Evolutionary conservation across 1,140 invertebrate genomes (phyloP).

Genomic region (Lamellibrachia luymesi): DNA sequence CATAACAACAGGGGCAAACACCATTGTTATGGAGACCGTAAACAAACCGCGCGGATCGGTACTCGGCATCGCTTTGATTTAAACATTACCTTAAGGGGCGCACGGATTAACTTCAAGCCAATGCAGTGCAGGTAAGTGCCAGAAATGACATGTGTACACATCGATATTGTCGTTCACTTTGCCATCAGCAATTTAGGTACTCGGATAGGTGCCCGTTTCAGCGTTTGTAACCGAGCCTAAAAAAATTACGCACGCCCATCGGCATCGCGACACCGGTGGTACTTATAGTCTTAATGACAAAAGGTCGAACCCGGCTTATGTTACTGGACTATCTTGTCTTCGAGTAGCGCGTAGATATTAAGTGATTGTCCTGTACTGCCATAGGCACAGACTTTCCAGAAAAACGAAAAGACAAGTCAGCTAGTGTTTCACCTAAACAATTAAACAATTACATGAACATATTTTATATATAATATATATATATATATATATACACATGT

Average conservation of each 20-base stretch:
- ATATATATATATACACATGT: too few relatives aligned
- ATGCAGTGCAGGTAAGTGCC: not conserved
- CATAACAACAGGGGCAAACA: not conserved
- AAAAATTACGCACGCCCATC: not conserved
- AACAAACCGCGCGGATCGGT: not conserved
- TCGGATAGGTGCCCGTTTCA: not conserved
- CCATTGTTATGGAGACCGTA: not conserved
- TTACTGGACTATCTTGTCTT: not conserved
- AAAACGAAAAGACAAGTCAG: too few relatives aligned
- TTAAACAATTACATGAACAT: too few relatives aligned
- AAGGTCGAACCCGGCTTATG: not conserved
- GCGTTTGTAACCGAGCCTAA: not conserved
- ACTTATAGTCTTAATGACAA: not conserved
- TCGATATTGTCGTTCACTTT: not conserved
- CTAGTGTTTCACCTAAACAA: too few relatives aligned
- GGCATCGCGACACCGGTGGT: not conserved
- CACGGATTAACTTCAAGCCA: not conserved
- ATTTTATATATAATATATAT: too few relatives aligned
- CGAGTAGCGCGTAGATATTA: too few relatives aligned
- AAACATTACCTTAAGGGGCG: not conserved
- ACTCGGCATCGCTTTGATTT: not conserved
- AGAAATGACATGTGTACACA: not conserved
- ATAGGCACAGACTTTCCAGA: too few relatives aligned
- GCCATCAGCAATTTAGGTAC: not conserved
- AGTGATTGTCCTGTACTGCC: too few relatives aligned